A percentile compares a stretch with the other conserved stretches of the same genome.
Evolutionary conservation across 2,113 vertebrate genomes (phyloP).

Genomic region (Myiozetetes cayanensis): DNA sequence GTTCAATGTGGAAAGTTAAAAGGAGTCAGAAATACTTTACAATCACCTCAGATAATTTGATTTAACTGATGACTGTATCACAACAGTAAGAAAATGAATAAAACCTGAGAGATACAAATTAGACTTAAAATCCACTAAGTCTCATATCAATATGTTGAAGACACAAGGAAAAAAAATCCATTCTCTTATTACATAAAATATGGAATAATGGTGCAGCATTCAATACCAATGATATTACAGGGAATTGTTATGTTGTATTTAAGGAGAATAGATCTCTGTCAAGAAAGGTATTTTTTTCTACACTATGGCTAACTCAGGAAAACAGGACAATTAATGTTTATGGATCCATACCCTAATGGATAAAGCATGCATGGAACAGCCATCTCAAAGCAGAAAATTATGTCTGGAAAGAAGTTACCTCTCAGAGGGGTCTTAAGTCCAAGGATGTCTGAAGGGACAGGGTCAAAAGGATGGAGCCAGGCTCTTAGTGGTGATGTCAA

Average conservation of each 20-base stretch:
- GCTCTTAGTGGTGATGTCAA: background rate
- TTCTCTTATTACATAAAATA: background rate
- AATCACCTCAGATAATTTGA: background rate
- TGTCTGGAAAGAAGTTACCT: background rate
- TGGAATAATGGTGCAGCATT: background rate
- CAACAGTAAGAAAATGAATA: background rate
- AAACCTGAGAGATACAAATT: background rate
- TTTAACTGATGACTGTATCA: background rate
- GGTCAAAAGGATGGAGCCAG: background rate
- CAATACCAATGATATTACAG: background rate
- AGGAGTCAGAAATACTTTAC: background rate
- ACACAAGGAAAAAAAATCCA: background rate
- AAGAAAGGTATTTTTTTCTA: background rate
- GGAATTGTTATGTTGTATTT: background rate
- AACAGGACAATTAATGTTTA: background rate
- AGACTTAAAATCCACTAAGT: background rate
- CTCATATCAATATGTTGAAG: background rate
- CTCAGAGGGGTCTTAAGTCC: background rate
- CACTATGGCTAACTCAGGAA: background rate
- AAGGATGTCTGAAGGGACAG: background rate
- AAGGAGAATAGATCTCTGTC: background rate
- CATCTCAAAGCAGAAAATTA: background rate
- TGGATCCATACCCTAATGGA: background rate
- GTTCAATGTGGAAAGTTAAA: background rate
- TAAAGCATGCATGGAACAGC: background rate